Evolutionary conservation across 2,797 vertebrate species (phyloP), one percentile per base, ranked within the genome.

Genomic region (Molossus alvarezi): DNA sequence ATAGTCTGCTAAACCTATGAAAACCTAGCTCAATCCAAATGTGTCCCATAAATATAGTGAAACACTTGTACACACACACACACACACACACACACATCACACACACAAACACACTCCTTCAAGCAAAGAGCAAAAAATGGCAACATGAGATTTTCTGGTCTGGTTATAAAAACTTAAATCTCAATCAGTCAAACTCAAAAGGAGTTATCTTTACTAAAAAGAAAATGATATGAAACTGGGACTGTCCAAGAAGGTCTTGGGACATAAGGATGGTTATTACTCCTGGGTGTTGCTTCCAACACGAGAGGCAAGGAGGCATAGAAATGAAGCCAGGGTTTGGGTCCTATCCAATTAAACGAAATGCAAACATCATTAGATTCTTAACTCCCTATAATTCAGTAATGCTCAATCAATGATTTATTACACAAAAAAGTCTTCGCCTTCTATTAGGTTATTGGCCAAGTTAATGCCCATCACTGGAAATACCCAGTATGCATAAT

Each of bases 181-280:
- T 77, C 33, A 76, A 29, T 95, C 48, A 62, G 23, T 84, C 92
- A 86, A 83, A 71, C 14, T 64, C 41, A 92, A 65, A 53, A 79
- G 57, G 21, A 95, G 17, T 83, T 79, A 82, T 25, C 71, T 85
- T 97, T 53, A 94, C 17, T 83, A 69, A 73, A 91, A 96, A 89
- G 65, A 83, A 48, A 85, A n/a, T 60, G 23, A 37, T 53, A 60
- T 67, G 45, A 94, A 69, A 83, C 20, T 69, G 27, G 15, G 9
- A 69, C 18, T 79, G 15, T 82, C 11, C 57, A 29, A 77, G 45
- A 90, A 90, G 15, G 3, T 17, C 4, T 6, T 62, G 37, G 51
- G 48, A 82, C 57, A 69, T 9, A 71, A 9, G 8, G 17, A 21
- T 85, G 12, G 12, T 53, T 80, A 45, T 85, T 33, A 60, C 3